Evolutionary conservation across 2,113 vertebrate genomes (phyloP), one percentile per base, ranked within the genome.

Genomic region (Macquaria ambigua): DNA sequence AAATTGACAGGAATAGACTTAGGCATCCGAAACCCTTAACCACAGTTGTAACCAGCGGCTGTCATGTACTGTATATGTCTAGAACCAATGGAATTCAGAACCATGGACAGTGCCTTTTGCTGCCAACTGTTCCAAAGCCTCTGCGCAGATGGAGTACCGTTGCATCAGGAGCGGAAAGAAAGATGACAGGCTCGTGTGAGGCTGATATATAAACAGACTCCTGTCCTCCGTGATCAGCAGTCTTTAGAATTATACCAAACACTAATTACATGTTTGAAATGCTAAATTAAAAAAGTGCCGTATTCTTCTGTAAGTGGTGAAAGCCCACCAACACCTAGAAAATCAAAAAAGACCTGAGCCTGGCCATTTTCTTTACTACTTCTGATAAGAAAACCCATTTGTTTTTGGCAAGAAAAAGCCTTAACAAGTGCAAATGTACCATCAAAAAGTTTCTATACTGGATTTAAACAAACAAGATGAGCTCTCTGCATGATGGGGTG

Each of bases 1-100:
- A 25, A 55, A 59, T 73, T 73, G 43, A 41, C 64, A 78, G 48
- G 37, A 80, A 79, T 11, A 59, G 50, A 75, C 2, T 61, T 15
- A 37, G 52, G 58, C 70, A 77, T 56, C 62, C 9, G 12, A 73
- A 61, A 62, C 46, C n/a, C 10, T 11, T 23, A 69, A 75, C 59
- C 37, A 64, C 85, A 77, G 58, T 59, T 52, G 80, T 58, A 90
- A 74, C 55, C 68, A 75, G 55, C 0, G 34, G 20, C 72, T 87
- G 43, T 79, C 58, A 75, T 88, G 79, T 86, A 50, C 62, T 70
- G 39, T 79, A 39, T 70, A 67, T 77, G 18, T 79, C 75, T 72
- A n/a, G 41, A 88, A 74, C 69, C 52, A 64, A 83, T 88, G 77
- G 16, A 76, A 75, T 91, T 90, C 87, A 84, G 83, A 39, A 85